Percentiles rank a stretch among this genome's conserved stretches.
phyloP scores from a whole-genome alignment of 2,888 invertebrate genomes.

The Siphlonurus alternatus region DNA sequence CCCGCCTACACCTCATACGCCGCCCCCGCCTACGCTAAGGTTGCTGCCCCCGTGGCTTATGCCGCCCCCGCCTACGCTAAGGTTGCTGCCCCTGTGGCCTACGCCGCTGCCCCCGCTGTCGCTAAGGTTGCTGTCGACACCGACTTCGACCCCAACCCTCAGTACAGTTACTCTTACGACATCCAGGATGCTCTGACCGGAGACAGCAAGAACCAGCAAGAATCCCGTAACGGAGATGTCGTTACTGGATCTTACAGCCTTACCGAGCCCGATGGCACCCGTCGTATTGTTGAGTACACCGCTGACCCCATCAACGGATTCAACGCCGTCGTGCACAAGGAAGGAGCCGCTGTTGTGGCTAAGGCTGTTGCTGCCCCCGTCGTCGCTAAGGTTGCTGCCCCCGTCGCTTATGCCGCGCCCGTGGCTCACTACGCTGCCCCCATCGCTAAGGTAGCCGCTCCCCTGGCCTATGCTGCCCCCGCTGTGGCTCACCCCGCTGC shows the following conservation, averaged over 20 bases:
- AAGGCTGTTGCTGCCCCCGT: conserved; percentile 1
- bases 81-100: conserved; percentile 19
- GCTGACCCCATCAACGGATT: background rate
- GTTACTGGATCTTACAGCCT: no score
- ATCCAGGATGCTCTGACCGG: no score
- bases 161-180: conserved; percentile 10
- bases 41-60: conserved; percentile 20
- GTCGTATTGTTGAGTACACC: background rate
- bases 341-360: conserved; percentile 20
- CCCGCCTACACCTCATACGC: conserved; percentile 20
- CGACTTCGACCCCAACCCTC: no score
- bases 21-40: conserved; percentile 24
- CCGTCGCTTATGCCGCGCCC: conserved; percentile 4
- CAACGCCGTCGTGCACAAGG: no score
- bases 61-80: background rate
- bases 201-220: conserved; percentile 9
- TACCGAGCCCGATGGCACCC: no score
- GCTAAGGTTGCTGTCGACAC: no score
- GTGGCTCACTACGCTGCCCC: conserved; percentile 8
- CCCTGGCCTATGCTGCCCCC: conserved; percentile 3
- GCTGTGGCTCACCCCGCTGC: background rate
- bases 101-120: background rate
- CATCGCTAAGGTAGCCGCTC: background rate
- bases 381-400: background rate
- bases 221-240: conserved; percentile 9